Percentiles rank a stretch among this genome's conserved stretches.
Conservation (phyloP, 1,140 invertebrate species). For the Andricus grossulariae region DNA sequence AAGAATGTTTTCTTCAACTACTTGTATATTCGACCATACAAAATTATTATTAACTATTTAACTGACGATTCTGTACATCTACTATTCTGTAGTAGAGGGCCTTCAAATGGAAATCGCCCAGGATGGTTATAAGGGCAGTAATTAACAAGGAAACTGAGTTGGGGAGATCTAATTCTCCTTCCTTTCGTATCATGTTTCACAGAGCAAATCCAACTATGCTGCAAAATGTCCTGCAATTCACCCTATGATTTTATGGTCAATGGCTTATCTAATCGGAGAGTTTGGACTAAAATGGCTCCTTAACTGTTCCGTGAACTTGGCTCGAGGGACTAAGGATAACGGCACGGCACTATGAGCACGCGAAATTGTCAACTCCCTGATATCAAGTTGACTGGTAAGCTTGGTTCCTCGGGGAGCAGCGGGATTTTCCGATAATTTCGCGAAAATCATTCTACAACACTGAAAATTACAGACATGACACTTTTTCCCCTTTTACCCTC, state of each 20-base stretch:
- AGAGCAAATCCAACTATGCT: neutral
- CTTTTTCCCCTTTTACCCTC: too few relatives aligned
- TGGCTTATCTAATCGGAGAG: slow-evolving; percentile 6
- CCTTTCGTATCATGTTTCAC: slow-evolving; percentile 29
- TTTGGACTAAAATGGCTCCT: slow-evolving; percentile 2
- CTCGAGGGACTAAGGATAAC: slow-evolving; percentile 20
- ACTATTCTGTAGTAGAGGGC: too few relatives aligned
- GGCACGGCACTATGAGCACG: neutral
- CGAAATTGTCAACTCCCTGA: slow-evolving; percentile 14
- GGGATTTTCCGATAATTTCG: too few relatives aligned
- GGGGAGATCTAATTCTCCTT: slow-evolving; percentile 23
- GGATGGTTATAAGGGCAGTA: slow-evolving; percentile 47
- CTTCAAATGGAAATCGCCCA: neutral
- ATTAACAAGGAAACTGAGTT: slow-evolving; percentile 42
- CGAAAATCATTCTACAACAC: too few relatives aligned
- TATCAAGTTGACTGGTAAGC: slow-evolving; percentile 12
- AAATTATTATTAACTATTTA: too few relatives aligned
- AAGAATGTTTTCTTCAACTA: too few relatives aligned
- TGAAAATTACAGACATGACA: too few relatives aligned
- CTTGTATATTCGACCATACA: too few relatives aligned
- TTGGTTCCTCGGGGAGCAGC: neutral
- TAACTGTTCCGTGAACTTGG: slow-evolving; percentile 21
- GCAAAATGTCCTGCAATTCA: slow-evolving; percentile 24
- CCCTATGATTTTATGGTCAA: slow-evolving; percentile 20
- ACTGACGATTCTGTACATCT: too few relatives aligned